Evolutionary conservation across 1,140 invertebrate species (phyloP).

Genomic region (Agraylea sexmaculata): DNA sequence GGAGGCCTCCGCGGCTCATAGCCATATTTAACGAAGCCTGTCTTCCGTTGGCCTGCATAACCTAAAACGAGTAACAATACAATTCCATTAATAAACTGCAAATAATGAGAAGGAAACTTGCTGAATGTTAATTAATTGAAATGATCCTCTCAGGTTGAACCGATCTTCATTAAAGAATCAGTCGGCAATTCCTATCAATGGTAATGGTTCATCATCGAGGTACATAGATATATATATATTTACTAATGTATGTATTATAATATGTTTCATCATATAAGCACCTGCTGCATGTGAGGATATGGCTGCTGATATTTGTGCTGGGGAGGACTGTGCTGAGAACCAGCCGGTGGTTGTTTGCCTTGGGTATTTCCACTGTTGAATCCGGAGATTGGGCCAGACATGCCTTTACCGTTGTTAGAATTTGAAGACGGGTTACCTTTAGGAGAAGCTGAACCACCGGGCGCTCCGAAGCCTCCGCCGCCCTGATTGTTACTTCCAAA

Average conservation of each 20-base stretch:
- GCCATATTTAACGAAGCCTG: conserved; percentile 20
- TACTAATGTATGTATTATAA: too few relatives aligned
- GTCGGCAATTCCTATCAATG: too few relatives aligned
- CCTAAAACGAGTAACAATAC: too few relatives aligned
- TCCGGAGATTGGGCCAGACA: too few relatives aligned
- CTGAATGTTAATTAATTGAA: too few relatives aligned
- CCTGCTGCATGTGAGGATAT: conserved; percentile 23
- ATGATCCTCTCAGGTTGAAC: too few relatives aligned
- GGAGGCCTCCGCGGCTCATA: conserved; percentile 25
- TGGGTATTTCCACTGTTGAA: not conserved
- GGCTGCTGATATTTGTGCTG: conserved; percentile 34
- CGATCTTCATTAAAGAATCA: too few relatives aligned
- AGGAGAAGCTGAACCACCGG: conserved; percentile 13
- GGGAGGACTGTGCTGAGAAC: conserved; percentile 34
- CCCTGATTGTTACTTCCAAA: conserved; percentile 9
- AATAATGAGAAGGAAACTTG: too few relatives aligned
- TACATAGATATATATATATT: too few relatives aligned
- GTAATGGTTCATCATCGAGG: conserved; percentile 1
- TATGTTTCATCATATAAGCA: conserved; percentile 6
- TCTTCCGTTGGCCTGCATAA: conserved; percentile 19
- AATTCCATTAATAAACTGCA: too few relatives aligned
- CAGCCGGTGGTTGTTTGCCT: conserved; percentile 5
- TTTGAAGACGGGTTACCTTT: conserved; percentile 6
- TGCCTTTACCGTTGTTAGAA: conserved; percentile 1
- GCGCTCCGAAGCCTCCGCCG: conserved; percentile 1